phyloP scores from a whole-genome alignment of 37 sponge, comb jelly and placozoan genomes.

The Cliona cf. orientalis region DNA sequence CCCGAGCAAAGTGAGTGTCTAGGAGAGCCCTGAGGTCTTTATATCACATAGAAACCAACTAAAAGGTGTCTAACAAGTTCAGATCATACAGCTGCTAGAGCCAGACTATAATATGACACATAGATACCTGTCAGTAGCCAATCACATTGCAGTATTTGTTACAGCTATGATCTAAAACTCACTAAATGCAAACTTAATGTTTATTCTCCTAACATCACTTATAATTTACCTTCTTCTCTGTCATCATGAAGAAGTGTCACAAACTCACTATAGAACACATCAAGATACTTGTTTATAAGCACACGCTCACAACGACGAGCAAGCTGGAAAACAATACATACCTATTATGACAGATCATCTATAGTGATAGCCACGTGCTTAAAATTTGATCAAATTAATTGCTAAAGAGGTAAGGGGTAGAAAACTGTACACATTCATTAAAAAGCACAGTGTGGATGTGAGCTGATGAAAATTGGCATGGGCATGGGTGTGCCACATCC shows the following conservation, averaged over 20 bases:
- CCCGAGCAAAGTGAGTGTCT: neutral
- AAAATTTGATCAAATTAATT: neutral
- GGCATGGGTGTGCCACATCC: neutral
- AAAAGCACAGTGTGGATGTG: too few relatives aligned
- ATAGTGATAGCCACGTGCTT: neutral
- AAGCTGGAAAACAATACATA: constrained; percentile 49
- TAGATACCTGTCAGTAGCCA: too few relatives aligned
- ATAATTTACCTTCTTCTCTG: constrained; percentile 74
- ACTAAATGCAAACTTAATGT: neutral
- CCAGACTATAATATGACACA: neutral
- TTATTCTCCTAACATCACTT: neutral
- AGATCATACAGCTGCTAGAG: too few relatives aligned
- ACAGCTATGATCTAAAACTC: too few relatives aligned
- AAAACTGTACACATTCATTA: too few relatives aligned
- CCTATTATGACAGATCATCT: neutral
- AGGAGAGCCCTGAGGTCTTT: too few relatives aligned
- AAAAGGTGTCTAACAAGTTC: too few relatives aligned
- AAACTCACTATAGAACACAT: constrained; percentile 88
- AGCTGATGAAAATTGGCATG: too few relatives aligned
- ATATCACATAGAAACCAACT: too few relatives aligned
- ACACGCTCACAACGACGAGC: constrained; percentile 84
- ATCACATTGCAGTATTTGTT: too few relatives aligned
- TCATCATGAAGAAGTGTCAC: constrained; percentile 75
- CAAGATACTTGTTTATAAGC: constrained; percentile 87
- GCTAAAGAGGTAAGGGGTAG: too few relatives aligned